A percentile compares a stretch with the other conserved stretches of the same genome.
Evolutionary conservation across 2,888 invertebrate species (phyloP).

Genomic region (Bellardia bayeri): DNA sequence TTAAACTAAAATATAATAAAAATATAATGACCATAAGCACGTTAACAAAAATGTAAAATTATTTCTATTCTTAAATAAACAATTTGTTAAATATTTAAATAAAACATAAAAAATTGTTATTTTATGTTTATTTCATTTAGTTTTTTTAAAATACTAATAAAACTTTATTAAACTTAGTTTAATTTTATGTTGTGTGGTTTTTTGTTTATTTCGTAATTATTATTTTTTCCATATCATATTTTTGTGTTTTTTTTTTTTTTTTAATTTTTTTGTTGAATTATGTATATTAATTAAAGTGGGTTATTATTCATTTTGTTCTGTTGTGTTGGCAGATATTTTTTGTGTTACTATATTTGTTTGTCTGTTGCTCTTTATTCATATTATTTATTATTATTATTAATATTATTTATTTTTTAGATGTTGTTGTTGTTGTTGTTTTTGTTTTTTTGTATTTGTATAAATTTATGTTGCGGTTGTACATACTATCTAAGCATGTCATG

Average conservation of each 20-base stretch:
- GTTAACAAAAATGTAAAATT: no score
- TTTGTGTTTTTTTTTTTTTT: constrained; percentile 32
- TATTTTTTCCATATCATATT: constrained; percentile 46
- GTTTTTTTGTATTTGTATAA: constrained; percentile 31
- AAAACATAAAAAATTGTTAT: constrained; percentile 1
- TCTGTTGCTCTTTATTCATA: constrained; percentile 39
- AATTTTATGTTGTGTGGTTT: constrained; percentile 49
- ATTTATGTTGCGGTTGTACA: constrained; percentile 55
- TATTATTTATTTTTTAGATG: constrained; percentile 72
- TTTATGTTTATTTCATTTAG: constrained; percentile 31
- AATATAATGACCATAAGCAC: no score
- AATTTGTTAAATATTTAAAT: constrained; percentile 2
- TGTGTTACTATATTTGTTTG: constrained; percentile 64
- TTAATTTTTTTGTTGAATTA: constrained; percentile 41
- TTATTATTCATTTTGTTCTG: constrained; percentile 73
- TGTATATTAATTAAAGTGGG: constrained; percentile 67
- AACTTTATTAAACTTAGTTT: constrained; percentile 62
- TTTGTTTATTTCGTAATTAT: constrained; percentile 54
- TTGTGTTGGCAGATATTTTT: constrained; percentile 77
- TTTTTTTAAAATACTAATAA: constrained; percentile 51
- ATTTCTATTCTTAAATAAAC: not conserved
- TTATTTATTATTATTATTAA: constrained; percentile 46
- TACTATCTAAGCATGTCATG: constrained; percentile 80
- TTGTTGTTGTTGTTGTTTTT: constrained; percentile 57
- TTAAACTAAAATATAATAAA: no score